Base-by-base conservation (phyloP, 2,888 invertebrate species). In the Drosophila stalkeri region DNA sequence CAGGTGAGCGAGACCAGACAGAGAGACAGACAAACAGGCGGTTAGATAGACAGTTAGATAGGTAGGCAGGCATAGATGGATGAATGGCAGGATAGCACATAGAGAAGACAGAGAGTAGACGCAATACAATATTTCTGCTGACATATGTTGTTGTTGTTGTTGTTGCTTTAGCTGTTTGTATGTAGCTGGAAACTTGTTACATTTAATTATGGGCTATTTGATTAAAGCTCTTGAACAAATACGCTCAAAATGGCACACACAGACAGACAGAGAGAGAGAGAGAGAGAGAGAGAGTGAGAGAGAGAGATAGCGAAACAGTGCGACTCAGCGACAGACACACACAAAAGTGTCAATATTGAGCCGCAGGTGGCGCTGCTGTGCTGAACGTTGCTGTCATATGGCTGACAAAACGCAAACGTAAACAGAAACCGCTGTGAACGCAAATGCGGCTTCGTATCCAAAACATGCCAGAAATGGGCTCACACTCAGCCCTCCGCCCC, bases 391-490 rank as follows among this genome's bases (percentile, higher is more conserved):
- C 80, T 84, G 87, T 86, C 87, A 82, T 72, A 73, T 73, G 81
- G 75, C 84, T 80, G 82, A 84, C 87, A 84, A 84, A 86, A 84
- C 82, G 85, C 80, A 86, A 83, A 86, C 80, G 82, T 80, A 82
- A 86, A 83, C 85, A 84, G 61, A 82, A 84, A 84, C 86, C 83
- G 82, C 75, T 55, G 72, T 63, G 78, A 64, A 69, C 79, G 63
- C 79, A 77, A 74, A 70, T 70, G 84, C 71, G 84, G 75, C 86
- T 80, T 84, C 75, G 80, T 72, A 70, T 75, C 80, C 72, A 79
- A 82, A 83, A 80, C 75, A 75, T 55, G 64, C 65, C 75, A 71
- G 44, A 46, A 65, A 62, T 35, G 54, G 61, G 18, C 56, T 47
- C 55, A 33, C 8, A 47, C 16, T 27, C 46, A 16, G 23, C 7